phyloP scores from a whole-genome alignment of 2,888 invertebrate species.

The Cremastinae sp. region DNA sequence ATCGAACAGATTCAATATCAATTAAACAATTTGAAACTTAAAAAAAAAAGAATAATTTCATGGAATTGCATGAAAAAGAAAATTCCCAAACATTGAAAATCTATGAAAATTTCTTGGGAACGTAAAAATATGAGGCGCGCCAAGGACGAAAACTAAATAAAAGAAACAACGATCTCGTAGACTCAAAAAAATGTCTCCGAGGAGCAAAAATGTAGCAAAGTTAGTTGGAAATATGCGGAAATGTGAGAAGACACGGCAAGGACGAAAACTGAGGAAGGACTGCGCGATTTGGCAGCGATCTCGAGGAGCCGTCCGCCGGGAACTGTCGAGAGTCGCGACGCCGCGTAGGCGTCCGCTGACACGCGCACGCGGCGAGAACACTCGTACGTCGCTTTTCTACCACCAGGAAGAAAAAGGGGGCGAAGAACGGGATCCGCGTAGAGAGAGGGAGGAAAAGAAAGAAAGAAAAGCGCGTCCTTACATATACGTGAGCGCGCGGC shows the following conservation, averaged over 20 bases:
- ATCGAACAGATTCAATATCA: no score
- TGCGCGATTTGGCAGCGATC: constrained; percentile 72
- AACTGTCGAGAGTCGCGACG: constrained; percentile 79
- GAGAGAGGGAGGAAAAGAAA: constrained; percentile 13
- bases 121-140: no score
- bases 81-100: no score
- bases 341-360: constrained; percentile 75
- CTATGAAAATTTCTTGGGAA: no score
- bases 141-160: no score
- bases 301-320: constrained; percentile 78
- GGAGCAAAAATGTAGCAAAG: no score
- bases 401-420: constrained; percentile 7
- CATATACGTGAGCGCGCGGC: constrained; percentile 63
- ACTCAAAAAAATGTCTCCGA: no score
- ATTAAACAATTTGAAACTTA: no score
- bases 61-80: no score
- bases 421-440: constrained; percentile 26
- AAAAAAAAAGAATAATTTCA: no score
- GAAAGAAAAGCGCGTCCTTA: constrained; percentile 53
- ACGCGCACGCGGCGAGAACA: constrained; percentile 53
- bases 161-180: no score
- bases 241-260: constrained; percentile 65
- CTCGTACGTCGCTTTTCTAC: constrained; percentile 23
- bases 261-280: constrained; percentile 75
- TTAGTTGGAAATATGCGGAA: no score